Conservation (phyloP, 1,140 invertebrate genomes). For the Bombus cullumanus region DNA sequence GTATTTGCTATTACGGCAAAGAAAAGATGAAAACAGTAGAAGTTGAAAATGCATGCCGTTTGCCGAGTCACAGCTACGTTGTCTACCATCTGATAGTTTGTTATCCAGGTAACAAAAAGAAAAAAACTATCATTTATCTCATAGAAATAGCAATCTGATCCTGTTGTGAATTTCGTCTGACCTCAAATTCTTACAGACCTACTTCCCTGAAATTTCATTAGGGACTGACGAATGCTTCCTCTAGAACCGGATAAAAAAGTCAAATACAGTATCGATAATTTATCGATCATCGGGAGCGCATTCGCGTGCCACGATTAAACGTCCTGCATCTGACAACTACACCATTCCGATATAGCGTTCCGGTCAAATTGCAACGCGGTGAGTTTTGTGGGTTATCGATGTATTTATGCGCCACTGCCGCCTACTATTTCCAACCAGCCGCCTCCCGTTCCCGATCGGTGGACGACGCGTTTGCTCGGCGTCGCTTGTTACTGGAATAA, state of each 20-base stretch:
- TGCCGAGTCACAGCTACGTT: not conserved
- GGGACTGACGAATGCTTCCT: no score
- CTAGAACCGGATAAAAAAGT: no score
- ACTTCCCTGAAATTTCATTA: no score
- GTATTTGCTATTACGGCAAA: no score
- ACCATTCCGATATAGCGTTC: constrained; percentile 31
- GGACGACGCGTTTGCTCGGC: constrained; percentile 7
- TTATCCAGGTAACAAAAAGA: not conserved
- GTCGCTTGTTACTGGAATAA: constrained; percentile 27
- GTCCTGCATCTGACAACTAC: constrained; percentile 51
- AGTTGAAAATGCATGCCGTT: not conserved
- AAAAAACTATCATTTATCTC: not conserved
- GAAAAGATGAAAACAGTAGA: not conserved
- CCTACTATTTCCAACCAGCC: constrained; percentile 8
- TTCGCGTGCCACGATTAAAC: constrained; percentile 60
- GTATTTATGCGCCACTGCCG: constrained; percentile 49
- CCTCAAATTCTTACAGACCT: no score
- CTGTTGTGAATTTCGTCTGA: not conserved
- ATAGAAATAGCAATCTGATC: no score
- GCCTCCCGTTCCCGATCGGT: not conserved
- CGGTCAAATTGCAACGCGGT: constrained; percentile 53
- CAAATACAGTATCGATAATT: constrained; percentile 56
- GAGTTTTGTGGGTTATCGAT: constrained; percentile 56
- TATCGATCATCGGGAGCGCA: constrained; percentile 52
- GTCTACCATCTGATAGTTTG: no score